Conservation (phyloP, 2,888 invertebrate genomes). For the Apomyelois bistriatella region DNA sequence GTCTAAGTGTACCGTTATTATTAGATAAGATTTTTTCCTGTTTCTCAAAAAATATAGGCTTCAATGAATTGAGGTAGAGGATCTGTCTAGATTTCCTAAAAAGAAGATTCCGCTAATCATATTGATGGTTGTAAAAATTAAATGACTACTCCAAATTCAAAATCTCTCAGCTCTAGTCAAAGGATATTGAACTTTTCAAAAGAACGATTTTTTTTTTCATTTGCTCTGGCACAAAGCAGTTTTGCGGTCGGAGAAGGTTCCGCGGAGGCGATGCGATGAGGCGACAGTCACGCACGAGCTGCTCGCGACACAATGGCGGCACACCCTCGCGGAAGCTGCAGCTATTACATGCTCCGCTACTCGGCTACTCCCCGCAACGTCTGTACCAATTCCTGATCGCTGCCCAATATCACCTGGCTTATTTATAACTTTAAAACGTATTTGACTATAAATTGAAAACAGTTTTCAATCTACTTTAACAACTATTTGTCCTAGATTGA, state of each 20-base stretch:
- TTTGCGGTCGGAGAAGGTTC: conserved; percentile 19
- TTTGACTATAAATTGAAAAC: no score
- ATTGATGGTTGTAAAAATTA: no score
- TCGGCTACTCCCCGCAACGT: conserved; percentile 31
- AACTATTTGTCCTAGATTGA: no score
- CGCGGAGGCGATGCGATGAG: conserved; percentile 10
- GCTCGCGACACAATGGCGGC: conserved; percentile 45
- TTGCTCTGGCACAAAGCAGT: not conserved
- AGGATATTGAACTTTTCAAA: not conserved
- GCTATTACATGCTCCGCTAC: conserved; percentile 59
- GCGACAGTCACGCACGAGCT: conserved; percentile 50
- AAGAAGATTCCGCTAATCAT: no score
- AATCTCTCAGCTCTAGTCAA: not conserved
- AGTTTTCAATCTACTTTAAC: no score
- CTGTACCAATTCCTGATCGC: conserved; percentile 25
- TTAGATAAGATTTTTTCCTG: no score
- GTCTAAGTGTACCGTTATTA: no score
- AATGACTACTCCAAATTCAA: not conserved
- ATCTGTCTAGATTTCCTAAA: no score
- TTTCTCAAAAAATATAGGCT: no score
- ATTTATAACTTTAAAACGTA: not conserved
- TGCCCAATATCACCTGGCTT: conserved; percentile 1
- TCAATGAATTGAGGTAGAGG: no score
- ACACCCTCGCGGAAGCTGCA: conserved; percentile 66
- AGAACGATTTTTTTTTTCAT: not conserved